Evolutionary conservation across 2,888 invertebrate genomes (phyloP).

Genomic region (Rhorus exstirpatorius): DNA sequence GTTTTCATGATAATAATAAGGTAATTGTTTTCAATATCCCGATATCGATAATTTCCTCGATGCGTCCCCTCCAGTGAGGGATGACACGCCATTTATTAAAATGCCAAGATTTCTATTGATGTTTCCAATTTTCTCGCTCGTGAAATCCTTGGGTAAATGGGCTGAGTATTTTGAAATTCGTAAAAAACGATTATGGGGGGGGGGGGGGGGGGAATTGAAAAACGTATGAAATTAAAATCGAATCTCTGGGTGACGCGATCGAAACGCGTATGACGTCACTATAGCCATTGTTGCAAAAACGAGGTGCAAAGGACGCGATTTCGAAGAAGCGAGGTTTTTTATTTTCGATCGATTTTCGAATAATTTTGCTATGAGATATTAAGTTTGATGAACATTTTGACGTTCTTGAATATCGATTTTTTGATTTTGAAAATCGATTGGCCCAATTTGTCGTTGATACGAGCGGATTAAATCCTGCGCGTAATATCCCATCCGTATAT

Average conservation of each 20-base stretch:
- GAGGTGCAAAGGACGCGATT: background rate
- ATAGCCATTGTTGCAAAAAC: background rate
- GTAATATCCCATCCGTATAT: background rate
- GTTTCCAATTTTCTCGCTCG: background rate
- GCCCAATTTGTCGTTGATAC: background rate
- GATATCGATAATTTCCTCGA: background rate
- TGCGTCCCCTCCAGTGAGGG: too few relatives aligned
- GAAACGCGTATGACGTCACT: background rate
- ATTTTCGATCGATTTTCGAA: background rate
- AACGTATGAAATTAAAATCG: background rate
- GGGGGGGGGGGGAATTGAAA: too few relatives aligned
- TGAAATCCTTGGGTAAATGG: background rate
- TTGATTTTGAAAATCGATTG: background rate
- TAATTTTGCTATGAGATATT: background rate
- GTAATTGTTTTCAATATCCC: conserved; percentile 29
- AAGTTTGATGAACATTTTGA: background rate
- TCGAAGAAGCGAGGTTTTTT: background rate
- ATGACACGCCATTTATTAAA: too few relatives aligned
- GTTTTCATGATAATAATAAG: background rate
- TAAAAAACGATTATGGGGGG: too few relatives aligned
- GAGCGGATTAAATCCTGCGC: background rate
- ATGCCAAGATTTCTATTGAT: background rate
- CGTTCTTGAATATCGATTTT: background rate
- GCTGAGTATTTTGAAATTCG: background rate
- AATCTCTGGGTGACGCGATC: background rate